A percentile compares a stretch with the other conserved stretches of the same genome.
Conservation (phyloP, 2,888 invertebrate species). For the Tupiocoris notatus region DNA sequence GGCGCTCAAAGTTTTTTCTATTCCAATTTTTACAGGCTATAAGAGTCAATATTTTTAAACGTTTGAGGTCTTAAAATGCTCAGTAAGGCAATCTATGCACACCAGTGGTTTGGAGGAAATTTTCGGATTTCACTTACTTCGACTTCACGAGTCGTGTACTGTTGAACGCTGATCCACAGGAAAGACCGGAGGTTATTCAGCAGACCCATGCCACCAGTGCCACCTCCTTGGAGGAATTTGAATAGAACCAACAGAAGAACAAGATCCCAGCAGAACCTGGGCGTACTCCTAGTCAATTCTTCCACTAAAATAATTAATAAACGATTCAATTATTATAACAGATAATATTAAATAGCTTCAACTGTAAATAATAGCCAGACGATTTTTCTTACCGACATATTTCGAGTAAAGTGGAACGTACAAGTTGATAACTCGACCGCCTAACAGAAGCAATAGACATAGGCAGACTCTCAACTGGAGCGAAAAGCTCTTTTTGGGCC, state of each 20-base stretch:
- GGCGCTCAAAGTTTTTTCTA: too few relatives aligned
- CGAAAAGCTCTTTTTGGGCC: slow-evolving; percentile 78
- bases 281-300: slow-evolving; percentile 64
- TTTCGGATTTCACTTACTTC: too few relatives aligned
- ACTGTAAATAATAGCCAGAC: not conserved
- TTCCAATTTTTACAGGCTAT: too few relatives aligned
- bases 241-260: slow-evolving; percentile 81
- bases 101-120: too few relatives aligned
- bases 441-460: slow-evolving; percentile 73
- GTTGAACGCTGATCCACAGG: slow-evolving; percentile 93
- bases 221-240: slow-evolving; percentile 94
- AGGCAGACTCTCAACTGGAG: slow-evolving; percentile 80
- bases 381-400: slow-evolving; percentile 70
- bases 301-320: slow-evolving; percentile 64
- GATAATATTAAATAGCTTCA: not conserved
- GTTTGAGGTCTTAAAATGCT: too few relatives aligned
- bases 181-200: slow-evolving; percentile 88
- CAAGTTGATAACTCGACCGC: slow-evolving; percentile 83
- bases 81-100: too few relatives aligned
- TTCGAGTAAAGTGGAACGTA: slow-evolving; percentile 92
- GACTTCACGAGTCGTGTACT: slow-evolving; percentile 90
- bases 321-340: not conserved
- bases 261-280: slow-evolving; percentile 82
- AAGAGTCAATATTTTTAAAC: too few relatives aligned
- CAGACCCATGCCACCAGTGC: slow-evolving; percentile 87